Evolutionary conservation across 2,113 vertebrate species (phyloP).

Genomic region (Hippocampus mohnikei): DNA sequence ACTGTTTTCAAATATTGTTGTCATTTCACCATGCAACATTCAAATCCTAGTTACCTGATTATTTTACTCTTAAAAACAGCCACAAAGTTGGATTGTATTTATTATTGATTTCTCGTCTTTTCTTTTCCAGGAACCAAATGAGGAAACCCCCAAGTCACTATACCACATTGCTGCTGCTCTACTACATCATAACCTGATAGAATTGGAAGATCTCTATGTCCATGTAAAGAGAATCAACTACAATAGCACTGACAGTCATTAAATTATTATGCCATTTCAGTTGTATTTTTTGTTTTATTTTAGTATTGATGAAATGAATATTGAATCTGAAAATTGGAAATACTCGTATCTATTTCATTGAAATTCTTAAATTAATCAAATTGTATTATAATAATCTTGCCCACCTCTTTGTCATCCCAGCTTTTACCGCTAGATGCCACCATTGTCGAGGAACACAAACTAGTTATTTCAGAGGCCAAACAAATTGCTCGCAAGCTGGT

Average conservation of each 20-base stretch:
- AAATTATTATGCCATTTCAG: background rate
- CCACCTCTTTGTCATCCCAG: conserved; percentile 61
- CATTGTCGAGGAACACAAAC: conserved; percentile 91
- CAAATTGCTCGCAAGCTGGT: conserved; percentile 94
- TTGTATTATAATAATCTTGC: background rate
- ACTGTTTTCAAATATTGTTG: background rate
- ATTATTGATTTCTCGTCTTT: conserved; percentile 9
- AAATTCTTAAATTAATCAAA: background rate
- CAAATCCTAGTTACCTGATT: background rate
- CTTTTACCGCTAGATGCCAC: conserved; percentile 86
- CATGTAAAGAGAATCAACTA: conserved; percentile 79
- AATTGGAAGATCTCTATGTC: conserved; percentile 95
- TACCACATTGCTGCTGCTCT: conserved; percentile 96
- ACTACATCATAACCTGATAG: conserved; percentile 92
- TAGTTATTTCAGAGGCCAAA: conserved; percentile 90
- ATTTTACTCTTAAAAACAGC: background rate
- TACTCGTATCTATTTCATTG: background rate
- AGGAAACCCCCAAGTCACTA: conserved; percentile 92
- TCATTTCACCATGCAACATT: background rate
- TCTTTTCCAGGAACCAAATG: conserved; percentile 85
- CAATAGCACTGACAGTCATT: background rate
- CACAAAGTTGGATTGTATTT: background rate
- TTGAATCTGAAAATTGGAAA: background rate
- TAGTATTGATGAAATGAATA: background rate
- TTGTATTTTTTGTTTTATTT: background rate